A percentile compares a stretch with the other conserved stretches of the same genome.
phyloP scores from a whole-genome alignment of 2,113 vertebrate genomes.

The Oceanites oceanicus region DNA sequence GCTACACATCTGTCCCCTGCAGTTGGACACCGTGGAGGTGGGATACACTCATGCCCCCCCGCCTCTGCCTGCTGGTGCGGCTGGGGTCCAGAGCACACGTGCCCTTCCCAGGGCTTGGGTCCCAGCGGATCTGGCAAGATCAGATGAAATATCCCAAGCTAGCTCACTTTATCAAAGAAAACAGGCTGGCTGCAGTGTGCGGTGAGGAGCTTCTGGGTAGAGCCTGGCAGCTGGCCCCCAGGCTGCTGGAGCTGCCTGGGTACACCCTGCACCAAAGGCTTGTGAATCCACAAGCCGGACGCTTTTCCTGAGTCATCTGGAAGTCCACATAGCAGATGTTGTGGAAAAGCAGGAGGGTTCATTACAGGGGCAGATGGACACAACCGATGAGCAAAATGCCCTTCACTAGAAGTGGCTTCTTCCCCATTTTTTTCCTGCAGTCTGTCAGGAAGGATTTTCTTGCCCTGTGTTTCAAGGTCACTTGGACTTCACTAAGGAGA shows the following conservation, averaged over 20 bases:
- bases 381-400: not conserved
- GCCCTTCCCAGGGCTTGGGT: too few relatives aligned
- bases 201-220: not conserved
- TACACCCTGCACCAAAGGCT: not conserved
- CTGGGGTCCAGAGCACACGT: not conserved
- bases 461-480: not conserved
- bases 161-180: not conserved
- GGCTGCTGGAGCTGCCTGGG: not conserved
- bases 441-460: not conserved
- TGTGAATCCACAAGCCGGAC: accelerated
- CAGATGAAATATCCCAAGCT: not conserved
- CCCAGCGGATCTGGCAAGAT: not conserved
- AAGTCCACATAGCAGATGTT: not conserved
- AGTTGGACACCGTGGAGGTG: accelerated
- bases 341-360: not conserved
- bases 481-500: not conserved
- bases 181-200: not conserved
- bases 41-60: not conserved
- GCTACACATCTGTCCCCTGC: not conserved
- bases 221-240: not conserved
- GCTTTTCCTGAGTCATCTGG: not conserved
- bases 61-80: not conserved
- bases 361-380: not conserved
- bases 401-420: accelerated
- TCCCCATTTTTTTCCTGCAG: not conserved